A percentile compares a stretch with the other conserved stretches of the same genome.
Evolutionary conservation across 2,113 vertebrate genomes (phyloP).

Genomic region (Chionodraco myersi): DNA sequence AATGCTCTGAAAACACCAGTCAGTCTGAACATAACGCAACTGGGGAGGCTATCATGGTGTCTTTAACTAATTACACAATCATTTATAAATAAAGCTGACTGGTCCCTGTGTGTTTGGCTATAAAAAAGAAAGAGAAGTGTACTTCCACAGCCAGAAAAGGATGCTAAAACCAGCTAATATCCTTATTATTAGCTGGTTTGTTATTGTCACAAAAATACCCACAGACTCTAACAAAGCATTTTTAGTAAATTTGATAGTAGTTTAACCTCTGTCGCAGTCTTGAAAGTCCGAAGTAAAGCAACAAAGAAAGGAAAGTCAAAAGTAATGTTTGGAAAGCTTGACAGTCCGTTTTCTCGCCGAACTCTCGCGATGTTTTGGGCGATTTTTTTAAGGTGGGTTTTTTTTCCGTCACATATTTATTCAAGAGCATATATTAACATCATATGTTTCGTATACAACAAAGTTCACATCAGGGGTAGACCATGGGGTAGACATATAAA

Average conservation of each 20-base stretch:
- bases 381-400: too few species aligned
- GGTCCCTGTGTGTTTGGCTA: neutral
- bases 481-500: too few species aligned
- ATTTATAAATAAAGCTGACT: neutral
- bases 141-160: too few species aligned
- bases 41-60: neutral
- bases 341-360: too few species aligned
- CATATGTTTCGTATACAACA: too few species aligned
- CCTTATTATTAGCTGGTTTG: neutral
- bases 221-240: neutral
- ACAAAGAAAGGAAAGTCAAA: neutral
- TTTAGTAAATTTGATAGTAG: neutral
- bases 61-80: neutral
- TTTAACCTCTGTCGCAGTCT: neutral
- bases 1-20: conserved; percentile 45
- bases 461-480: too few species aligned
- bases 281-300: neutral
- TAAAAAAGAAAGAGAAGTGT: neutral
- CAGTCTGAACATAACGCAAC: conserved; percentile 74
- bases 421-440: too few species aligned
- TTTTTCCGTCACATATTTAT: too few species aligned
- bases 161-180: neutral
- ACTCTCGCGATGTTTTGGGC: conserved; percentile 33
- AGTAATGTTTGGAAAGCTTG: neutral
- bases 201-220: neutral